Base-by-base conservation (phyloP, 2,797 vertebrate genomes). In the Rhinophrynus dorsalis region DNA sequence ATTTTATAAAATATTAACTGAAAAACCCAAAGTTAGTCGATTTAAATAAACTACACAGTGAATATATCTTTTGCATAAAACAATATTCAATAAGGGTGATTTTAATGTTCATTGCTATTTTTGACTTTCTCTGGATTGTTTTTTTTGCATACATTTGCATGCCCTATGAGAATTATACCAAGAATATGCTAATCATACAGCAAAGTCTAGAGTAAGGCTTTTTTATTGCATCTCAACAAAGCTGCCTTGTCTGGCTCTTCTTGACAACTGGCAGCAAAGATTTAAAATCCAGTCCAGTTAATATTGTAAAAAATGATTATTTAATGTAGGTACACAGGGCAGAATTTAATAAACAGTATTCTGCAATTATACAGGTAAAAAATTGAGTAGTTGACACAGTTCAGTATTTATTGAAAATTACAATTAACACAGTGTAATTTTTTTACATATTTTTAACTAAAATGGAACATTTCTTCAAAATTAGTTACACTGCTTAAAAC, bases 91-190 rank as follows among this genome's bases (percentile, higher is more conserved):
- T 79, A 74, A 83, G 84, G 88, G 89, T 82, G 85, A 90, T 89
- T 89, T 86, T 89, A 90, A 90, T 86, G 84, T 77, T 80, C 86
- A 82, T 81, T 89, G 87, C 90, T 91, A 91, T 91, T 91, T 90
- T 88, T 90, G 87, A 86, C 83, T 87, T 88, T 89, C 87, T 79
- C 84, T 87, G 87, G 85, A 89, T 89, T 77, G 86, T 81, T 84
- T 81, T 71, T 70, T 90, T 91, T 92, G 90, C 89, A 92, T 91
- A 91, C 68, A 92, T 92, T 92, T 91, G 87, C 90, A 91, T 91
- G 89, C 82, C 89, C 89, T 81, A 76, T 79, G 86, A 89, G 89
- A 88, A 91, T 91, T 88, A 89, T 86, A 76, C 86, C 51, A 68
- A 75, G 80, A 85, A 86, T 87, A 92, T 92, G 90, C 80, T 90